These are phyloP conservation scores for Valencia hispanica DNA, from an alignment of 2,797 vertebrate genomes.

Conservation along the genomic window DNA sequence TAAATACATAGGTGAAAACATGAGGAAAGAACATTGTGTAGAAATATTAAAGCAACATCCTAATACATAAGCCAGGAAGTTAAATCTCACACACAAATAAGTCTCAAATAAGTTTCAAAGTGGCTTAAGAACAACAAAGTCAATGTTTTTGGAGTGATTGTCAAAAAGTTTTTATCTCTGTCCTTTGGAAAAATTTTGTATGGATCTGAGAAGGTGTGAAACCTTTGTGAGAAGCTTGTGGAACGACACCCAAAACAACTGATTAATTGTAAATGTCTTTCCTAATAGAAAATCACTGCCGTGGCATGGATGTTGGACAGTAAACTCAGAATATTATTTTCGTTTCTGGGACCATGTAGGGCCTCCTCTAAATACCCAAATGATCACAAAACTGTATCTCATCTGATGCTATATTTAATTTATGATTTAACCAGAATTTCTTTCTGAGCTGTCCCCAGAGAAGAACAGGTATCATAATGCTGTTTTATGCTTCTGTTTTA, in stretches of 20 bases:
- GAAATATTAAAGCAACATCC: too few species aligned
- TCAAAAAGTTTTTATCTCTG: too few species aligned
- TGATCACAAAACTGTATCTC: not conserved
- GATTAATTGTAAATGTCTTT: not conserved
- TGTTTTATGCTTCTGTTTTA: constrained; percentile 30
- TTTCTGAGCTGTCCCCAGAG: not conserved
- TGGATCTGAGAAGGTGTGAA: not conserved
- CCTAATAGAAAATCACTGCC: too few species aligned
- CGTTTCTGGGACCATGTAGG: not conserved
- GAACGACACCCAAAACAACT: not conserved
- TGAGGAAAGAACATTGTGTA: too few species aligned
- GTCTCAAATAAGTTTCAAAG: too few species aligned
- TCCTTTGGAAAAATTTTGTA: not conserved
- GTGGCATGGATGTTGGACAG: too few species aligned
- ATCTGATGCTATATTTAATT: not conserved
- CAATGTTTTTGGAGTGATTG: too few species aligned
- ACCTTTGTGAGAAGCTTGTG: not conserved
- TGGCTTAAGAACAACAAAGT: not conserved
- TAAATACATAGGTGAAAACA: too few species aligned
- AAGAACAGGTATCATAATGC: not conserved
- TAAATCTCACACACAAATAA: too few species aligned
- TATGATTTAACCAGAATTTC: not conserved
- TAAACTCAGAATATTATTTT: not conserved
- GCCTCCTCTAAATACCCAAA: not conserved
- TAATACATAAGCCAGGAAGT: too few species aligned